A percentile compares a stretch with the other conserved stretches of the same genome.
Evolutionary conservation across 2,113 vertebrate species (phyloP).

Genomic region (Corythaixoides concolor): DNA sequence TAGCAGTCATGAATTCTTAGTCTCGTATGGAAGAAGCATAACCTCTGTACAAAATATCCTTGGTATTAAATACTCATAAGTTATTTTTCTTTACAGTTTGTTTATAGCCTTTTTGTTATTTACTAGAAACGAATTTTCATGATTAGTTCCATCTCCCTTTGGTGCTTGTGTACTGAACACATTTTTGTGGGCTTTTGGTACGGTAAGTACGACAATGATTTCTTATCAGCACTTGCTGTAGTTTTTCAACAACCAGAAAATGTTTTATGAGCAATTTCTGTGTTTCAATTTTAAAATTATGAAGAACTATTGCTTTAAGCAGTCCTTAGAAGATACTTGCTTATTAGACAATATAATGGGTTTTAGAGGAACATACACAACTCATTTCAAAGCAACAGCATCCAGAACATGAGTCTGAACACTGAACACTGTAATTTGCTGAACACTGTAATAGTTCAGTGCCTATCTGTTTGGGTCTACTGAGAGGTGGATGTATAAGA

Average conservation of each 20-base stretch:
- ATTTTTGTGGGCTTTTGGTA: not conserved
- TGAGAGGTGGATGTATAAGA: not conserved
- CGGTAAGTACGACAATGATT: conserved; percentile 28
- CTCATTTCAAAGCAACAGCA: not conserved
- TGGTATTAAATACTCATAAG: not conserved
- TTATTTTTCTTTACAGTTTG: conserved; percentile 22
- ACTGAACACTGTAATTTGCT: no score
- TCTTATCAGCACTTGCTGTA: not conserved
- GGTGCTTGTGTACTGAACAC: conserved; percentile 26
- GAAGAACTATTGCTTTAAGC: not conserved
- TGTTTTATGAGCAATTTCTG: not conserved
- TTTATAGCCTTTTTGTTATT: not conserved
- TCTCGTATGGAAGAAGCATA: not conserved
- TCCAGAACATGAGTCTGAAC: not conserved
- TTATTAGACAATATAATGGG: not conserved
- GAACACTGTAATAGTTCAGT: not conserved
- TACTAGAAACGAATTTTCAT: conserved; percentile 22
- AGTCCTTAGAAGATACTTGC: not conserved
- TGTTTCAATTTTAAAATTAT: not conserved
- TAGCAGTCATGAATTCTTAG: not conserved
- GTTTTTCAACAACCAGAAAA: not conserved
- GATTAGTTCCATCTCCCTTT: conserved; percentile 17
- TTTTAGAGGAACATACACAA: not conserved
- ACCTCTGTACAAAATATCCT: not conserved
- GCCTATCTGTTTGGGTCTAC: not conserved